phyloP scores from a whole-genome alignment of 2,797 vertebrate genomes.

The Acanthornis magna region DNA sequence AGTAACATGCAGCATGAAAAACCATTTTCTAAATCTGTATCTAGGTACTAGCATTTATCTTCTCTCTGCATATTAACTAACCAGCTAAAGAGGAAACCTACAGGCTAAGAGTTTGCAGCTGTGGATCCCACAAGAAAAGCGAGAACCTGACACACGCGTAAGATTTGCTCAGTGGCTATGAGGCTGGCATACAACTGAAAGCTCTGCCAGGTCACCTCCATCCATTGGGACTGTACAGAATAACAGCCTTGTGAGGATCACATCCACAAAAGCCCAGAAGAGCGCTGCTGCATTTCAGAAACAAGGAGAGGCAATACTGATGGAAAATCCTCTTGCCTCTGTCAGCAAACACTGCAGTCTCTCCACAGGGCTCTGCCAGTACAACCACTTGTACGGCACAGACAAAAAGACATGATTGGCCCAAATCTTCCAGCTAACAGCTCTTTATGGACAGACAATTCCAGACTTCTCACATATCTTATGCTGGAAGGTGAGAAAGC shows the following conservation, averaged over 20 bases:
- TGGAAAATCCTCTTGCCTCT: background rate
- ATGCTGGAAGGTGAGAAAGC: background rate
- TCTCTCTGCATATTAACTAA: background rate
- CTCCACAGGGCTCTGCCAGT: background rate
- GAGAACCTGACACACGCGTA: background rate
- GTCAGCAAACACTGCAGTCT: background rate
- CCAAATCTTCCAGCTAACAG: background rate
- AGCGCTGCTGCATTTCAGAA: background rate
- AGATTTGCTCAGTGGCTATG: background rate
- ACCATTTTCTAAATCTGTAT: background rate
- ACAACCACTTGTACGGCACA: accelerated
- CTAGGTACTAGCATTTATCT: background rate
- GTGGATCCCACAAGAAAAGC: background rate
- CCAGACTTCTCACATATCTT: background rate
- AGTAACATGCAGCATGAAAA: background rate
- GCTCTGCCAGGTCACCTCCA: background rate
- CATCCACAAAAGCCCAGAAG: background rate
- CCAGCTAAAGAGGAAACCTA: background rate
- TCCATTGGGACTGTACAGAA: background rate
- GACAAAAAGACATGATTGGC: background rate
- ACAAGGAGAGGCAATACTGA: background rate
- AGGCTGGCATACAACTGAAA: background rate
- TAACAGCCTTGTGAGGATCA: background rate
- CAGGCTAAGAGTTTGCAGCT: background rate
- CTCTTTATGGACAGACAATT: background rate